These are phyloP conservation scores for Nephrotoma flavescens DNA, from an alignment of 2,888 invertebrate genomes.

Conservation along the genomic window DNA sequence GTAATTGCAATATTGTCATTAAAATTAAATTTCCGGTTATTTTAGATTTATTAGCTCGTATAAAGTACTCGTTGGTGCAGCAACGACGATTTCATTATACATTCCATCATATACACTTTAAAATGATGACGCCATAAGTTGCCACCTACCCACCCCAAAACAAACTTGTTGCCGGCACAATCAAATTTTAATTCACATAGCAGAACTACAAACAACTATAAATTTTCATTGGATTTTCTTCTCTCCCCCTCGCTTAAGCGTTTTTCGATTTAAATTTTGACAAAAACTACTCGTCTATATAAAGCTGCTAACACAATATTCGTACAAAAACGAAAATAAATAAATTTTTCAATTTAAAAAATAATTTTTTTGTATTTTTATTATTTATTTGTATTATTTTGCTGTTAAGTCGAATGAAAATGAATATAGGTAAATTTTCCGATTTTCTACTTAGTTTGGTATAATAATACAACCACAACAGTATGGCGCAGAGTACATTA, in stretches of 20 bases:
- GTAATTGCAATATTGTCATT: no score
- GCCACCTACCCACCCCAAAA: no score
- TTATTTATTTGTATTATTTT: neutral
- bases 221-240: neutral
- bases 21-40: no score
- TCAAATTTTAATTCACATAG: neutral
- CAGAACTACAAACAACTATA: neutral
- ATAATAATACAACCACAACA: neutral
- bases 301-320: neutral
- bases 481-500: neutral
- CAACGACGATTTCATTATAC: no score
- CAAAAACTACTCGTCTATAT: neutral
- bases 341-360: neutral
- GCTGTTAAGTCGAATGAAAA: neutral
- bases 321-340: neutral
- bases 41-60: no score
- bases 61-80: no score
- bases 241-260: neutral
- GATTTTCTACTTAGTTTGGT: neutral
- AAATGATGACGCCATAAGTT: no score
- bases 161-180: neutral
- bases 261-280: neutral
- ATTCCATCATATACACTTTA: no score
- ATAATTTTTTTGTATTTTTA: neutral
- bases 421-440: neutral